A percentile compares a stretch with the other conserved stretches of the same genome.
phyloP scores from a whole-genome alignment of 37 sponge, comb jelly and placozoan genomes.

The Oopsacas minuta region DNA sequence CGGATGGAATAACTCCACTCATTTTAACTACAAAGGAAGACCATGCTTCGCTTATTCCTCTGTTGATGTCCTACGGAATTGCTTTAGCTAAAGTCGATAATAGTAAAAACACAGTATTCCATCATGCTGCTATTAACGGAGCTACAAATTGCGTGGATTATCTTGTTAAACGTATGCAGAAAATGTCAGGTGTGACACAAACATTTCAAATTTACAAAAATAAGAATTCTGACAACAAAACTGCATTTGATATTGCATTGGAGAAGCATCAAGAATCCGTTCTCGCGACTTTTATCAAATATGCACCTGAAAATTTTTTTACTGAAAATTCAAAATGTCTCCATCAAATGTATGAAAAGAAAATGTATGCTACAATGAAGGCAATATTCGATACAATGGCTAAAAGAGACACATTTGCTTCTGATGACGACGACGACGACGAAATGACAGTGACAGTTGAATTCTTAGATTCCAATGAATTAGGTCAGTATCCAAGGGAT shows the following conservation, averaged over 20 bases:
- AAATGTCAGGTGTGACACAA: constrained; percentile 7
- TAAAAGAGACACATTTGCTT: too few relatives aligned
- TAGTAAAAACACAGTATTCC: background rate
- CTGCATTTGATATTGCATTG: background rate
- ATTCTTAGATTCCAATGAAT: background rate
- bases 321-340: background rate
- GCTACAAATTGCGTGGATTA: background rate
- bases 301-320: background rate
- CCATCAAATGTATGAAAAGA: background rate
- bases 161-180: background rate
- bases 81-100: constrained; percentile 7
- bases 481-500: constrained; percentile 2
- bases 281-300: background rate
- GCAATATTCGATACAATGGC: background rate
- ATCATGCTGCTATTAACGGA: constrained; percentile 7
- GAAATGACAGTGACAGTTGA: background rate
- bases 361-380: background rate
- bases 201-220: background rate
- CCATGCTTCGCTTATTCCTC: background rate
- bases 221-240: background rate
- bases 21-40: background rate
- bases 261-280: background rate
- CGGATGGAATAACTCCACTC: background rate
- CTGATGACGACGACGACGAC: background rate
- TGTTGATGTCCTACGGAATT: background rate